Evolutionary conservation across 2,888 invertebrate genomes (phyloP).

Genomic region (Osedax fenrisi): DNA sequence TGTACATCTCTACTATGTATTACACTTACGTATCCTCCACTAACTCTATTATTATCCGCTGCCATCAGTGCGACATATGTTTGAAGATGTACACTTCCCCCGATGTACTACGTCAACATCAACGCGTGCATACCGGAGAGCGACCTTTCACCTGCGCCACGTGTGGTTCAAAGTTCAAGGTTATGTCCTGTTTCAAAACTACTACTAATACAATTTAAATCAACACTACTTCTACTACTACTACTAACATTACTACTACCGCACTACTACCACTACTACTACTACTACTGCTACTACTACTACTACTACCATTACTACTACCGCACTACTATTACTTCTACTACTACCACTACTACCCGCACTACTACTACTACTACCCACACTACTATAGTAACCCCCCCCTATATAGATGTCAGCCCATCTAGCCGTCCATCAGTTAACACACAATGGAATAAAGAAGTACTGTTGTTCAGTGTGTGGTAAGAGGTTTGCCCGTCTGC

Average conservation of each 20-base stretch:
- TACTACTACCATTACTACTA: not conserved
- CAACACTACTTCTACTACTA: no score
- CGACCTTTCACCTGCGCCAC: not conserved
- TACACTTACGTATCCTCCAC: no score
- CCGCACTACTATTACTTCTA: not conserved
- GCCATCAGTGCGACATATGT: not conserved
- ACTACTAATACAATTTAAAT: no score
- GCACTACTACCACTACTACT: not conserved
- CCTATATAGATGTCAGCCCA: not conserved
- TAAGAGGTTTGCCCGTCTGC: not conserved
- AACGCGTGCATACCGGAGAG: not conserved
- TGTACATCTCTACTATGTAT: no score
- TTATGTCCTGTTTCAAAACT: no score
- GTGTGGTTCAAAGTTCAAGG: not conserved
- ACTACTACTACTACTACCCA: not conserved
- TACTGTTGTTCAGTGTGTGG: not conserved
- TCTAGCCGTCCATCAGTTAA: not conserved
- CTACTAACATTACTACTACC: not conserved
- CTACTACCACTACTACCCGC: not conserved
- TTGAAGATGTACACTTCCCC: not conserved
- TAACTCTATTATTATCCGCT: no score
- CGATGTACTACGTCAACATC: not conserved
- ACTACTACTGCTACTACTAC: not conserved
- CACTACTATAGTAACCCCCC: not conserved
- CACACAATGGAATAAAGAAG: not conserved